Base-by-base conservation (phyloP, 2,797 vertebrate species). In the Gymnoscopelus microlampas region DNA sequence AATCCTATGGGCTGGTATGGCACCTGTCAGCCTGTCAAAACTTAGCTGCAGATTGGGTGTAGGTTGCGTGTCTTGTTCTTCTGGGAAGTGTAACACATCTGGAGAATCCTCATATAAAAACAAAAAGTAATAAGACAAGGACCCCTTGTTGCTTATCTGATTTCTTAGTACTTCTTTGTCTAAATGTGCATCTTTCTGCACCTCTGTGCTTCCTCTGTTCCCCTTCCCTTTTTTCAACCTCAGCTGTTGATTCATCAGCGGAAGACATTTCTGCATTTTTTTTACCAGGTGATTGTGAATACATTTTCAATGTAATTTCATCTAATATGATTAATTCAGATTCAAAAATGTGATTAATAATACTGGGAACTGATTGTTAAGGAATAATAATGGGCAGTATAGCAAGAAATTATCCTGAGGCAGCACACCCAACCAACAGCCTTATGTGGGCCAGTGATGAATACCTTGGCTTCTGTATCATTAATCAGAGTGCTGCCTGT, bases 401-500 rank as follows among this genome's bases (percentile, higher is more conserved):
- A 44, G 8, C 9, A 48, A 70, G 61, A 74, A 11, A 23, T 64
- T 6, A 68, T 68, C 68, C 56, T 59, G 70, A 82, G 69, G 75
- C 70, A 71, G 65, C 70, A 68, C 60, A 80, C 24, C 13, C 76
- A 78, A 63, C 66, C 79, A 68, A 73, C 74, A 56, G 53, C 1
- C 47, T 69, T 76, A 76, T 76, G 80, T 70, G 78, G 74, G 79
- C 79, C 80, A 82, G 81, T 90, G 91, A 93, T 92, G 78, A 86
- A 93, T 92, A 69, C 73, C 13, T 68, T 11, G 55, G 77, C 73
- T 64, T 78, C 76, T n/a, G 50, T 70, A 73, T 87, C 91, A 92
- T 94, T 90, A 88, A 90, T 92, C 89, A 92, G 88, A 66, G 66
- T 6, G 3, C 57, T 1, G 77, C 71, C 64, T 81, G 79, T 82